Evolutionary conservation across 2,113 vertebrate species (phyloP).

Genomic region (Plotosus lineatus): DNA sequence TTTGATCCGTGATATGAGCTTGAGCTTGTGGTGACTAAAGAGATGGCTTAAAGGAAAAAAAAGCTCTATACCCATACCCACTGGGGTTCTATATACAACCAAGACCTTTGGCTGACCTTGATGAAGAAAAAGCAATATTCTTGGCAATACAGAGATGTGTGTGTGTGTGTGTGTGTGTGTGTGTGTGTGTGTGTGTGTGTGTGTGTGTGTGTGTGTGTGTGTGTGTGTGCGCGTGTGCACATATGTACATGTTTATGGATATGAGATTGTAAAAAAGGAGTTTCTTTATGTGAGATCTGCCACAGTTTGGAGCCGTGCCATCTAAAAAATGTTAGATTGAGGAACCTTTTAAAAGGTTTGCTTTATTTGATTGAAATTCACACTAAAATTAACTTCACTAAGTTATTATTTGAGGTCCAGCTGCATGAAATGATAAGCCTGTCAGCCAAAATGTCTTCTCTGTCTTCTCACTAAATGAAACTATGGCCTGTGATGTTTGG

Average conservation of each 20-base stretch:
- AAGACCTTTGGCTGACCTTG: constrained; percentile 69
- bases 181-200: constrained; percentile 1
- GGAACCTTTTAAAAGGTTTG: neutral
- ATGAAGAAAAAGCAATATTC: constrained; percentile 67
- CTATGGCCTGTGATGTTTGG: constrained; percentile 19
- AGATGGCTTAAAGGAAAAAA: constrained; percentile 40
- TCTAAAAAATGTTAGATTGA: neutral
- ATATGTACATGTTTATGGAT: too few relatives aligned
- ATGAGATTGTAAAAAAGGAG: too few relatives aligned
- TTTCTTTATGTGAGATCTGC: neutral
- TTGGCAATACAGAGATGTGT: constrained; percentile 45
- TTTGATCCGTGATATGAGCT: constrained; percentile 64
- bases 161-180: neutral
- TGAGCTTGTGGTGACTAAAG: constrained; percentile 58
- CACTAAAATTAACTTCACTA: neutral
- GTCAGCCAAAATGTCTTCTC: constrained; percentile 11
- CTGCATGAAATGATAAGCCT: constrained; percentile 22
- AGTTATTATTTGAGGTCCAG: neutral
- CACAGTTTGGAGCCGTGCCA: neutral
- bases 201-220: neutral
- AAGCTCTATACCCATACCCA: constrained; percentile 37
- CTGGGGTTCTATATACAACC: constrained; percentile 28
- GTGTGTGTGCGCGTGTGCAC: neutral
- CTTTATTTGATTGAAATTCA: neutral
- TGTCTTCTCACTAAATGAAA: neutral